A percentile compares a stretch with the other conserved stretches of the same genome.
Evolutionary conservation across 2,888 invertebrate genomes (phyloP).

Genomic region (Chymomyza amoena): DNA sequence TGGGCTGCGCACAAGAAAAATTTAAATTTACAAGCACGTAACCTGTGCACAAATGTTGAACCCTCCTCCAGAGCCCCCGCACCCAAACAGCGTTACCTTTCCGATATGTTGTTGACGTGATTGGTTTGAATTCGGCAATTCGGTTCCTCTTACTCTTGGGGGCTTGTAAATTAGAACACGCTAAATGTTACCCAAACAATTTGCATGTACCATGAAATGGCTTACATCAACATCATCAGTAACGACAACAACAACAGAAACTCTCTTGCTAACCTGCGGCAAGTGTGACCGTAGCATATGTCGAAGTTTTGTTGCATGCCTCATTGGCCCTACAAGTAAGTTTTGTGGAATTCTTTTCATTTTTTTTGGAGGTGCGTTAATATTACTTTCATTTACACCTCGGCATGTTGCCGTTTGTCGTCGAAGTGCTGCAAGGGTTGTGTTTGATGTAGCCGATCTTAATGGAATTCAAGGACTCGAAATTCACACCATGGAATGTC

Average conservation of each 20-base stretch:
- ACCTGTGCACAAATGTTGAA: constrained; percentile 38
- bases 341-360: constrained; percentile 5
- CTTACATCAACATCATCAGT: constrained; percentile 20
- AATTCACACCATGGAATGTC: background rate
- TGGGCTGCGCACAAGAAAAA: constrained; percentile 30
- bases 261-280: constrained; percentile 42
- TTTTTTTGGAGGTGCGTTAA: constrained; percentile 56
- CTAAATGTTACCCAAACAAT: constrained; percentile 65
- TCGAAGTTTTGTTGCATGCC: background rate
- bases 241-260: constrained; percentile 22
- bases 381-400: constrained; percentile 68
- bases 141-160: background rate
- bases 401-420: background rate
- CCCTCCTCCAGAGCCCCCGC: constrained; percentile 1
- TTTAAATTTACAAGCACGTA: constrained; percentile 76
- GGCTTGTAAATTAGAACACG: constrained; percentile 75
- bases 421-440: constrained; percentile 47
- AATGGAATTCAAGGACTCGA: background rate
- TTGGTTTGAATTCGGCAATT: constrained; percentile 62
- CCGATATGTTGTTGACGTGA: constrained; percentile 51
- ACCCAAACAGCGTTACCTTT: constrained; percentile 4
- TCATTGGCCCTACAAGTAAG: constrained; percentile 7
- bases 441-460: constrained; percentile 55
- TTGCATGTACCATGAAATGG: constrained; percentile 47
- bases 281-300: constrained; percentile 33